phyloP scores from a whole-genome alignment of 1,140 invertebrate species.

The Cyphomyrmex costatus region DNA sequence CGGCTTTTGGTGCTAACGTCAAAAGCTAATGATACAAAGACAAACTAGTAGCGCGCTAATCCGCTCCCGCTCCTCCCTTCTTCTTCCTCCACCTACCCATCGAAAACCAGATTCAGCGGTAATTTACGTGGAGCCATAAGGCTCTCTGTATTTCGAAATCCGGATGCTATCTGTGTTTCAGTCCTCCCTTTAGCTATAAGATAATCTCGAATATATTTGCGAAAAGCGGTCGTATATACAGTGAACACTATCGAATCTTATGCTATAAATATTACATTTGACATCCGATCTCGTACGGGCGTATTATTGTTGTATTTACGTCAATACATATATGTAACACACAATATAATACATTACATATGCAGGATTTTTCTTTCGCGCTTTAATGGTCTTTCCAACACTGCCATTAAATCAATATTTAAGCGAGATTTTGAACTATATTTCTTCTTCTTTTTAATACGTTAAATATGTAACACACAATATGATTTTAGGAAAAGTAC shows the following conservation, averaged over 20 bases:
- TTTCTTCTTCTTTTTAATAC: not conserved
- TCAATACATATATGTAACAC: not conserved
- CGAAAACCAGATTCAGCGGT: slow-evolving; percentile 9
- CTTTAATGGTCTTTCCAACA: not conserved
- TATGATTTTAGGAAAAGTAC: not conserved
- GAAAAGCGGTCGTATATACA: not conserved
- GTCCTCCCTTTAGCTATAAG: slow-evolving; percentile 21
- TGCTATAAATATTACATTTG: slow-evolving; percentile 33
- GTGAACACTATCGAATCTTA: not conserved
- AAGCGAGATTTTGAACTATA: not conserved
- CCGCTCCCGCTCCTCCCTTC: slow-evolving; percentile 4
- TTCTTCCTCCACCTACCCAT: not conserved
- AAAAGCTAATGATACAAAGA: slow-evolving; percentile 83
- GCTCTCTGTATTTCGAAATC: slow-evolving; percentile 7
- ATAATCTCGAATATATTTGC: slow-evolving; percentile 37
- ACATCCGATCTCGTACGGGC: not conserved
- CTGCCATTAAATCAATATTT: not conserved
- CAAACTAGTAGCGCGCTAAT: slow-evolving; percentile 73
- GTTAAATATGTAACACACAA: not conserved
- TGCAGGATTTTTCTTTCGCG: not conserved
- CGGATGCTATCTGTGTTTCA: not conserved
- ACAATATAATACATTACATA: not conserved
- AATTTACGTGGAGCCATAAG: slow-evolving; percentile 48
- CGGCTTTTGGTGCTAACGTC: slow-evolving; percentile 71
- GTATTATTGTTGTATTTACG: not conserved